These are phyloP conservation scores for Chitala chitala DNA, from an alignment of 2,113 vertebrate species.

Conservation along the genomic window DNA sequence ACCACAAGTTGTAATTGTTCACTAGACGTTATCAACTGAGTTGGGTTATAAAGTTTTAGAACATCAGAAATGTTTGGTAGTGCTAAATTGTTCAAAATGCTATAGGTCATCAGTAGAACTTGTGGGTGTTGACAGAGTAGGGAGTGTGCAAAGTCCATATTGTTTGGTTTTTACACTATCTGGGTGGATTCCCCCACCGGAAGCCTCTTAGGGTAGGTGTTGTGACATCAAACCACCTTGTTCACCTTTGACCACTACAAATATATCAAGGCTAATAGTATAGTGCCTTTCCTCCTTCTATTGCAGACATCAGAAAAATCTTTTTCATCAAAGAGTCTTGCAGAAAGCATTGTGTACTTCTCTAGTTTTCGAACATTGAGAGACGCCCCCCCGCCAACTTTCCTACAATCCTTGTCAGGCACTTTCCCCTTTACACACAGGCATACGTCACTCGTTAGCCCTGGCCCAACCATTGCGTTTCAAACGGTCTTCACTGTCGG, in stretches of 20 bases:
- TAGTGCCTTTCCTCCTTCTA: too few relatives aligned
- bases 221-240: not conserved
- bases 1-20: too few relatives aligned
- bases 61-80: too few relatives aligned
- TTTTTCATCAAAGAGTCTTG: not conserved
- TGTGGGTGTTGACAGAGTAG: too few relatives aligned
- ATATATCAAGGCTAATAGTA: not conserved
- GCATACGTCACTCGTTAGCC: not conserved
- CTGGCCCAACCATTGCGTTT: not conserved
- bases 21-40: too few relatives aligned
- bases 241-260: not conserved
- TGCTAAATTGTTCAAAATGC: too few relatives aligned
- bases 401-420: not conserved
- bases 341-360: not conserved
- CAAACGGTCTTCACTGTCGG: not conserved
- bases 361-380: not conserved
- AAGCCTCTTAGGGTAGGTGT: conserved; percentile 10
- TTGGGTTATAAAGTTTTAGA: too few relatives aligned
- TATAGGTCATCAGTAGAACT: too few relatives aligned
- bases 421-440: not conserved
- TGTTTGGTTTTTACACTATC: conserved; percentile 32
- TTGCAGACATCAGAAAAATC: too few relatives aligned
- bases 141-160: conserved; percentile 21
- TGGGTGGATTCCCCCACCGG: conserved; percentile 33
- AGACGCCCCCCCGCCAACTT: not conserved